These are phyloP conservation scores for Lacanobia oleracea DNA, from an alignment of 2,888 invertebrate genomes.

Conservation along the genomic window DNA sequence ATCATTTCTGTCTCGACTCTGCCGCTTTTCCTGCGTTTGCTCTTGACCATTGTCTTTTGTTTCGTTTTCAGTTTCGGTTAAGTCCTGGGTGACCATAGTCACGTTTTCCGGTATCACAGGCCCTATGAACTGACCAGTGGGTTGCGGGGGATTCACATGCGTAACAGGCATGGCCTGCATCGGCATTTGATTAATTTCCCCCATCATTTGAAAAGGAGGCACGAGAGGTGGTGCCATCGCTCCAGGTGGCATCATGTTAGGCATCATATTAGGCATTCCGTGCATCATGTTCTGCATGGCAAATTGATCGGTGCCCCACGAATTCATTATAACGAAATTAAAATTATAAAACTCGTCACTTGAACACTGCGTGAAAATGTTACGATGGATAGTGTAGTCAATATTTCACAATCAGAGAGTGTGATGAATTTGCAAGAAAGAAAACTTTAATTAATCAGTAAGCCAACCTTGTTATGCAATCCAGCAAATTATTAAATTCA, in stretches of 20 bases:
- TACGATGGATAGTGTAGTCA: no score
- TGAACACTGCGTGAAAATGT: background rate
- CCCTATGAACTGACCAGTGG: constrained; percentile 49
- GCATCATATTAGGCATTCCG: constrained; percentile 58
- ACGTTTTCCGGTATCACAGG: constrained; percentile 52
- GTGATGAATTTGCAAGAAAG: no score
- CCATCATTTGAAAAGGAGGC: constrained; percentile 46
- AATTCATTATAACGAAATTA: constrained; percentile 46
- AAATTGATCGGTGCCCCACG: constrained; percentile 65
- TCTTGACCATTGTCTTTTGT: constrained; percentile 28
- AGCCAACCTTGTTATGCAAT: no score
- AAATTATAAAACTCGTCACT: background rate
- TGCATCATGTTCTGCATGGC: constrained; percentile 64
- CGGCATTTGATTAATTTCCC: constrained; percentile 56
- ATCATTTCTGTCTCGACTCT: constrained; percentile 44
- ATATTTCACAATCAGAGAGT: background rate
- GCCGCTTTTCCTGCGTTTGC: constrained; percentile 26
- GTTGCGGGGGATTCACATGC: constrained; percentile 26
- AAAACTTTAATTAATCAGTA: no score
- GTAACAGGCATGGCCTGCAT: constrained; percentile 29
- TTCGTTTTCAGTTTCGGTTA: constrained; percentile 6
- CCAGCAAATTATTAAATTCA: no score
- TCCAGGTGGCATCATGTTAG: constrained; percentile 49
- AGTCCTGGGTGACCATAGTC: constrained; percentile 13
- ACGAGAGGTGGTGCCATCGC: constrained; percentile 30